Percentiles rank a stretch among this genome's conserved stretches.
Evolutionary conservation across 2,888 invertebrate genomes (phyloP).

Genomic region (Acanthosepion pharaonis): DNA sequence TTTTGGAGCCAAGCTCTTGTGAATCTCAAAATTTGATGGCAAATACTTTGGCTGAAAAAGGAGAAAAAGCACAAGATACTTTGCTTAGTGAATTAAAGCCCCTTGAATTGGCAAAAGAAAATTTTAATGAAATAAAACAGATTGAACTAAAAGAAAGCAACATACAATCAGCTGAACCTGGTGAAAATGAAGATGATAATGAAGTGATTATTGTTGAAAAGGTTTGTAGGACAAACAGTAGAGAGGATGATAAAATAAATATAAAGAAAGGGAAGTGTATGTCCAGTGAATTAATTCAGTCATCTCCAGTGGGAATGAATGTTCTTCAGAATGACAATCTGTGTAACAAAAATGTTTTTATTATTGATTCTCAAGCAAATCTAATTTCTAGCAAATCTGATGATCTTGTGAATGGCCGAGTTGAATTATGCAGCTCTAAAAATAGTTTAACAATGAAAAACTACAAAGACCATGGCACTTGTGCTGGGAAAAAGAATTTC

Average conservation of each 20-base stretch:
- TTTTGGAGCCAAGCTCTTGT: neutral
- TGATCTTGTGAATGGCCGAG: neutral
- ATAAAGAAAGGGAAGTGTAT: neutral
- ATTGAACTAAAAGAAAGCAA: too few relatives aligned
- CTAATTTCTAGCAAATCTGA: neutral
- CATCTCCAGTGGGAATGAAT: neutral
- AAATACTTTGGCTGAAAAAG: neutral
- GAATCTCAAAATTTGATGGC: neutral
- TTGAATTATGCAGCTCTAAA: neutral
- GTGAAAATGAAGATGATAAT: neutral
- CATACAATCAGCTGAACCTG: neutral
- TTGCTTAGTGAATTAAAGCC: too few relatives aligned
- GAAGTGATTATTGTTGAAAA: neutral
- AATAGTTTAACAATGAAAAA: neutral
- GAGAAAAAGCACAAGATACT: neutral
- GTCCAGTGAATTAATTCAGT: neutral
- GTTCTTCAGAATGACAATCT: neutral
- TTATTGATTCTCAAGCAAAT: neutral
- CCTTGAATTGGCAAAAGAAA: too few relatives aligned
- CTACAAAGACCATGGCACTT: neutral
- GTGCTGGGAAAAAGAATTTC: neutral
- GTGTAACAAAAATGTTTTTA: neutral
- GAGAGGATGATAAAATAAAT: neutral
- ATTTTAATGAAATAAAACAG: too few relatives aligned
- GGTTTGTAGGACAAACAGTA: neutral